Base-by-base conservation (phyloP, 2,113 vertebrate genomes). In the Cynocephalus volans region DNA sequence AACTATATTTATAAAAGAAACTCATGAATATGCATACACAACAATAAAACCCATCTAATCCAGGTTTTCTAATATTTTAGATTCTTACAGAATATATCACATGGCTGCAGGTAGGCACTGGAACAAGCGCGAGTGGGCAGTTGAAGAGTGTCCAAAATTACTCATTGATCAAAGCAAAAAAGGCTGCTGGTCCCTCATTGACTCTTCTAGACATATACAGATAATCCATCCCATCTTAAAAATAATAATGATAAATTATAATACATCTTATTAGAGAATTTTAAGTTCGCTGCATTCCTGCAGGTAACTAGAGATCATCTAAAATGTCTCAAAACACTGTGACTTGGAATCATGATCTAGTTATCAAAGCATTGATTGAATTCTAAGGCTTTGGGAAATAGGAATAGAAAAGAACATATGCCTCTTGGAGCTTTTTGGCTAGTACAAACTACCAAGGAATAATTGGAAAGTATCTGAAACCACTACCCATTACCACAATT, bases 211-310 rank as follows among this genome's bases (percentile, higher is more conserved):
- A 36, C 14, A 92, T 52, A 62, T 50, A 62, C 0, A 90, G 33
- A 67, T 60, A 26, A 87, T 45, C 67, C 10, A 60, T 36, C 11
- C 5, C 7, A 89, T 18, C 5, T 83, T 79, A 88, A 96, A 95
- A 83, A 86, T 54, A 93, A 80, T 33, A 80, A 69, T 82, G 9
- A 88, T 24, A 95, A 96, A 85, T 62, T 90, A n/a, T 33, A 90
- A 54, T 65, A 48, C 17, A 54, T 69, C 62, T 93, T 10, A 65
- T 76, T 92, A 76, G 45, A 80, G 26, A 77, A 86, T 54, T 89
- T 91, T 65, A 64, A 93, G 93, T 89, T 65, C 6, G 17, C 90
- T 75, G 31, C 5, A 89, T 70, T 15, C 5, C 54, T 92, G 10
- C 2, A 92, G 18, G 52, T 67, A 95, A 50, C n/a, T 64, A 6